Conservation (phyloP, 2,797 vertebrate genomes). For the Cirrhinus molitorella region DNA sequence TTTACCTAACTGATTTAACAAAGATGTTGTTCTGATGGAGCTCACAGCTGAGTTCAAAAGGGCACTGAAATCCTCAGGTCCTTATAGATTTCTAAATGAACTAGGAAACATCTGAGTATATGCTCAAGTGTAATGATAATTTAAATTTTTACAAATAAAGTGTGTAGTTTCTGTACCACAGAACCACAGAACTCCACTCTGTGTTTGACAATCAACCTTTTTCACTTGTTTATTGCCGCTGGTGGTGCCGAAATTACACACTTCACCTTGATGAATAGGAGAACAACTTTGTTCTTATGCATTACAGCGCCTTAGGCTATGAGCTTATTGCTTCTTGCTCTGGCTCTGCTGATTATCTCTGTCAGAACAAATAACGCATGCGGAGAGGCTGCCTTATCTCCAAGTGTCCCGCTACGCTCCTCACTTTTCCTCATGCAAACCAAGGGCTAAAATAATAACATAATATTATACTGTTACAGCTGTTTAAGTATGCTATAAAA, state of each 20-base stretch:
- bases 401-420: not conserved
- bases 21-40: conserved; percentile 29
- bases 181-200: not conserved
- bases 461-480: not conserved
- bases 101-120: not conserved
- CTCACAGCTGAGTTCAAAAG: conserved; percentile 12
- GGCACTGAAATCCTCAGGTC: not conserved
- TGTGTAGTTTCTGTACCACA: not conserved
- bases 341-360: conserved; percentile 23
- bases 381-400: conserved; percentile 26
- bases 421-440: not conserved
- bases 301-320: conserved; percentile 7
- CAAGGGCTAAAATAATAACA: not conserved
- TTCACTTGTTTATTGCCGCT: not conserved
- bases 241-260: conserved; percentile 11
- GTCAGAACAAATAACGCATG: conserved; percentile 25
- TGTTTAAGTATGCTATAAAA: conserved; percentile 5
- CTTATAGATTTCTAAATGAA: not conserved
- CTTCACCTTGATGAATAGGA: conserved; percentile 31
- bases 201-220: not conserved
- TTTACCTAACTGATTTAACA: conserved; percentile 16
- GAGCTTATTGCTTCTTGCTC: conserved; percentile 29
- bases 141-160: not conserved
- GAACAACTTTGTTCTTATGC: conserved; percentile 11
- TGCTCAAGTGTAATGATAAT: not conserved